Conservation (phyloP, 92 coral and sea anemone species). For the Porites evermanni region DNA sequence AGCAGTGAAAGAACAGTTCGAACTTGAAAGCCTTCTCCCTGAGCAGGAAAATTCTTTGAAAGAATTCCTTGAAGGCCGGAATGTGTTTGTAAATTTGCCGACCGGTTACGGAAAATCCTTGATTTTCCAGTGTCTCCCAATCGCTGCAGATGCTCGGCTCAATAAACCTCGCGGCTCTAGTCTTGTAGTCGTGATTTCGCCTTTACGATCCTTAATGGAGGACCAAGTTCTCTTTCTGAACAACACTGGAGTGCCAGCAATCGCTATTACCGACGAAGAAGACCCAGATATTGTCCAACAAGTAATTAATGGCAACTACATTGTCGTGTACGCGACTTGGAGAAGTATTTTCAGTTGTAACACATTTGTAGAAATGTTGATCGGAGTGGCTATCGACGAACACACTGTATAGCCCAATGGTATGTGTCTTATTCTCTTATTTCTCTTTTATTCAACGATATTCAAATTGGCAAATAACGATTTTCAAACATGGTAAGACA, state of each 20-base stretch:
- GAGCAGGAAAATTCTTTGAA: slow-evolving; percentile 54
- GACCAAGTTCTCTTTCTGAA: neutral
- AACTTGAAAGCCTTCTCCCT: slow-evolving; percentile 2
- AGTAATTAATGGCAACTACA: slow-evolving; percentile 65
- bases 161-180: slow-evolving; percentile 66
- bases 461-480: no score
- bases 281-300: slow-evolving; percentile 77
- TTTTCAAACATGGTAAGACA: no score
- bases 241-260: slow-evolving; percentile 46
- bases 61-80: slow-evolving; percentile 42
- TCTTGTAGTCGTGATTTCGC: slow-evolving; percentile 74
- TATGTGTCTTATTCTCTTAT: no score
- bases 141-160: slow-evolving; percentile 59
- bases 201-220: slow-evolving; percentile 72
- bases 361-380: neutral
- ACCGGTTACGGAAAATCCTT: no score
- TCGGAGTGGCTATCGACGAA: no score
- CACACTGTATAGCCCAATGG: no score
- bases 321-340: slow-evolving; percentile 67
- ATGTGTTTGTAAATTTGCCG: neutral
- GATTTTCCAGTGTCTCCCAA: slow-evolving; percentile 26
- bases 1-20: slow-evolving; percentile 3
- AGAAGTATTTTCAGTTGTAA: slow-evolving; percentile 45
- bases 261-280: slow-evolving; percentile 63
- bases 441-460: no score